phyloP scores from a whole-genome alignment of 2,113 vertebrate genomes.

The Platichthys flesus region DNA sequence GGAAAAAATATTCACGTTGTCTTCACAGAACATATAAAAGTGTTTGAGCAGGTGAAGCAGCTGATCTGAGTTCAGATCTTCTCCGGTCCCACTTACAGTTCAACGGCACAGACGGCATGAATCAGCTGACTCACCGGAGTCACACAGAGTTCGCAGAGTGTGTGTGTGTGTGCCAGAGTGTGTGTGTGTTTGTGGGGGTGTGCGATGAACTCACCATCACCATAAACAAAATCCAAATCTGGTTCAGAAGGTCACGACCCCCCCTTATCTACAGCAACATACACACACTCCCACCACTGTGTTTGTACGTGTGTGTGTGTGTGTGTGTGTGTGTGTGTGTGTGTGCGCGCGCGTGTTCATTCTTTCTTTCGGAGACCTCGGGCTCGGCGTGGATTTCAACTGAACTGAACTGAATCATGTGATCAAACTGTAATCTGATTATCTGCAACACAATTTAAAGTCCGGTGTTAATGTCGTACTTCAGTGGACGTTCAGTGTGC shows the following conservation, averaged over 20 bases:
- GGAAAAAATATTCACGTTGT: too few species aligned
- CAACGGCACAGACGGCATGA: slow-evolving; percentile 5
- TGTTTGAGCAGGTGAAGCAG: neutral
- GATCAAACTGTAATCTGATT: too few species aligned
- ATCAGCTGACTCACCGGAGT: slow-evolving; percentile 5
- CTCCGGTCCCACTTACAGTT: slow-evolving; percentile 4
- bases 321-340: slow-evolving; percentile 21
- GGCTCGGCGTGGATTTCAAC: too few species aligned
- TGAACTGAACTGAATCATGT: too few species aligned
- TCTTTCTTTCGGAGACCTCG: too few species aligned
- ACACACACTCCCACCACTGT: neutral
- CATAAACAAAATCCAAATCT: slow-evolving; percentile 30
- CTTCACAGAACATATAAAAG: too few species aligned
- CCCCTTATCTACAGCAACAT: slow-evolving; percentile 26
- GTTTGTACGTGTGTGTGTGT: slow-evolving; percentile 4
- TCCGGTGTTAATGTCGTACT: too few species aligned
- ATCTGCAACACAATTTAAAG: too few species aligned
- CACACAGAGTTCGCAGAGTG: slow-evolving; percentile 30
- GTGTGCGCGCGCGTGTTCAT: neutral
- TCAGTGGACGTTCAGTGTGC: too few species aligned
- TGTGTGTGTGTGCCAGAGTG: neutral
- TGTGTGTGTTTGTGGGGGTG: slow-evolving; percentile 1
- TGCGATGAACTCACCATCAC: neutral
- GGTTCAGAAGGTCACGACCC: slow-evolving; percentile 11
- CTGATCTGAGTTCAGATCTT: neutral